phyloP scores from a whole-genome alignment of 2,888 invertebrate genomes.

The Drosophila atripex region DNA sequence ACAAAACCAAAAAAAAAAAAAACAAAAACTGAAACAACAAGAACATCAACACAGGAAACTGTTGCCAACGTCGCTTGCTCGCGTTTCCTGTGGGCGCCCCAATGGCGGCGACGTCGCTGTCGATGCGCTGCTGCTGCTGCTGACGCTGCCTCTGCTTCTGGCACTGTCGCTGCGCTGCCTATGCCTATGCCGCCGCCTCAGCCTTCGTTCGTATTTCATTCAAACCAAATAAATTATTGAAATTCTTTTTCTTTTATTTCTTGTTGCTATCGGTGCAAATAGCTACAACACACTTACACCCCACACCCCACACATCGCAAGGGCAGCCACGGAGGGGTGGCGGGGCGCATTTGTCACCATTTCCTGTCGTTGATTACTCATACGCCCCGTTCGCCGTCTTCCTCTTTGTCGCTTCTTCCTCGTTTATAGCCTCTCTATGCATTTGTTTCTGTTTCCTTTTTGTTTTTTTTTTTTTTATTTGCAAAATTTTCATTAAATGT shows the following conservation, averaged over 20 bases:
- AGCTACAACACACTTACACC: slow-evolving; percentile 74
- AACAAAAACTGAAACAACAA: slow-evolving; percentile 44
- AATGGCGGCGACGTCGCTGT: slow-evolving; percentile 68
- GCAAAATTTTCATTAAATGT: slow-evolving; percentile 72
- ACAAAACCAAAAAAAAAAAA: background rate
- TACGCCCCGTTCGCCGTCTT: slow-evolving; percentile 69
- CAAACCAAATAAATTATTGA: slow-evolving; percentile 78
- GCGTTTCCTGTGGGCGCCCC: slow-evolving; percentile 82
- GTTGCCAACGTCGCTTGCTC: slow-evolving; percentile 63
- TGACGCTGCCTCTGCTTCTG: slow-evolving; percentile 44
- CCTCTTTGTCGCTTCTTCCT: slow-evolving; percentile 17
- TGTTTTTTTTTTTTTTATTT: slow-evolving; percentile 13
- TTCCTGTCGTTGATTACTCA: slow-evolving; percentile 80
- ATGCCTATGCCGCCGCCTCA: slow-evolving; percentile 23
- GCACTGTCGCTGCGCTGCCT: slow-evolving; percentile 15
- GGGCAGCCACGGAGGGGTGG: slow-evolving; percentile 7
- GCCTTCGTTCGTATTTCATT: slow-evolving; percentile 74
- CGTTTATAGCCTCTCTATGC: background rate
- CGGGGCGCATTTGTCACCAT: slow-evolving; percentile 76
- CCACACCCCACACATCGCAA: slow-evolving; percentile 25
- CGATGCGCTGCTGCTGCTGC: slow-evolving; percentile 35
- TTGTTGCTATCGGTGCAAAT: slow-evolving; percentile 78
- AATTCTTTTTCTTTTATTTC: slow-evolving; percentile 67
- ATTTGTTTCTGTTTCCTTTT: background rate
- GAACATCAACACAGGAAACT: slow-evolving; percentile 71